These are phyloP conservation scores for Tautogolabrus adspersus DNA, from an alignment of 2,113 vertebrate genomes.

Conservation along the genomic window DNA sequence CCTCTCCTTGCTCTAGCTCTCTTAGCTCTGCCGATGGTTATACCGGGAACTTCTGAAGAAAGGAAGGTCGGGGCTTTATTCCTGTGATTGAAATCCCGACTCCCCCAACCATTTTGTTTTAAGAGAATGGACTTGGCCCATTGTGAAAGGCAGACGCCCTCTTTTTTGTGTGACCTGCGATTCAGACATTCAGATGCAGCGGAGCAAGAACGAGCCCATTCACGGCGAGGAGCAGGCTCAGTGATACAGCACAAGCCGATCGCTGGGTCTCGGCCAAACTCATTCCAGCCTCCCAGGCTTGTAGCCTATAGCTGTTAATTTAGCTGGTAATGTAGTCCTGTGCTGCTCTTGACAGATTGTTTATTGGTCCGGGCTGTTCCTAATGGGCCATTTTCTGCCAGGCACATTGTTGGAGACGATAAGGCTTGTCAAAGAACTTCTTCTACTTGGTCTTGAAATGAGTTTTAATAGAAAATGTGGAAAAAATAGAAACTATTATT, in stretches of 20 bases:
- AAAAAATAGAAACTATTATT: not conserved
- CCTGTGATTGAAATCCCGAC: constrained; percentile 58
- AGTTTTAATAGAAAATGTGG: constrained; percentile 23
- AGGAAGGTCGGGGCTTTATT: constrained; percentile 33
- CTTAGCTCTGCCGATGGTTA: not conserved
- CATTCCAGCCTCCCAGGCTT: constrained; percentile 43
- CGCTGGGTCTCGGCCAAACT: constrained; percentile 59
- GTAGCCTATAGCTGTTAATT: constrained; percentile 48
- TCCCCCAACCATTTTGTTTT: constrained; percentile 45
- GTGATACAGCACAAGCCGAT: constrained; percentile 35
- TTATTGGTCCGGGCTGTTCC: constrained; percentile 45
- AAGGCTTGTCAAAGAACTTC: constrained; percentile 27
- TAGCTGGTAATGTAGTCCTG: constrained; percentile 51
- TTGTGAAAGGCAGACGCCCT: constrained; percentile 45
- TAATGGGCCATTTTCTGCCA: constrained; percentile 49
- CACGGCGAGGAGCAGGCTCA: not conserved
- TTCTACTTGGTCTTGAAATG: not conserved
- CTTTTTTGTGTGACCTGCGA: constrained; percentile 13
- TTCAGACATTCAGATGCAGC: constrained; percentile 46
- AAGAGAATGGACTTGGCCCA: constrained; percentile 45
- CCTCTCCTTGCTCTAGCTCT: not conserved
- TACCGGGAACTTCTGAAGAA: constrained; percentile 42
- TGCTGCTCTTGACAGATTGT: constrained; percentile 53
- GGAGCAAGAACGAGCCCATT: constrained; percentile 42
- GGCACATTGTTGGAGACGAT: constrained; percentile 48